Evolutionary conservation across 2,797 vertebrate genomes (phyloP).

Genomic region (Melanotaenia pygmaea): DNA sequence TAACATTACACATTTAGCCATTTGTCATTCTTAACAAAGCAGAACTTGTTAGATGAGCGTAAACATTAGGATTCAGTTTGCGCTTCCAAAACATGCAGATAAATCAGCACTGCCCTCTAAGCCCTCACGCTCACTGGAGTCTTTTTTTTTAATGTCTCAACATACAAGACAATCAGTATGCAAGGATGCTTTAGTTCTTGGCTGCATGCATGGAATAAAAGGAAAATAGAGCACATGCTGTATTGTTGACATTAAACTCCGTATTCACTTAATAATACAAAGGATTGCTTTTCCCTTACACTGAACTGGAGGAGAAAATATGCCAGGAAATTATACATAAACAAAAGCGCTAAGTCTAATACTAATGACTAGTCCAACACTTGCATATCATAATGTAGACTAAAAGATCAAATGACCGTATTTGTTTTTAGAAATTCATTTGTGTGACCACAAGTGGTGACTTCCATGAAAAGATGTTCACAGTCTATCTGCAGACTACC

Average conservation of each 20-base stretch:
- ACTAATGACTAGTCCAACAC: background rate
- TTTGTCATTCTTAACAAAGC: conserved; percentile 66
- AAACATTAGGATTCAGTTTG: conserved; percentile 58
- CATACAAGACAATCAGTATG: conserved; percentile 30
- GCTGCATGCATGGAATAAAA: conserved; percentile 25
- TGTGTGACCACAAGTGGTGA: conserved; percentile 11
- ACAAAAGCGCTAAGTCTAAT: conserved; percentile 4
- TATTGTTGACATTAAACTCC: conserved; percentile 17
- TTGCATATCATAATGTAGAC: background rate
- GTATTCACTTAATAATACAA: conserved; percentile 9
- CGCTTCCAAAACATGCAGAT: conserved; percentile 51
- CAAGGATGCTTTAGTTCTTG: conserved; percentile 29
- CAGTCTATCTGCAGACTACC: conserved; percentile 29
- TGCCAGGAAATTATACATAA: background rate
- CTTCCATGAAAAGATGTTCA: conserved; percentile 27
- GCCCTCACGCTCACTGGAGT: conserved; percentile 12
- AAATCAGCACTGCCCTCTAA: conserved; percentile 41
- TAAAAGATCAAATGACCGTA: background rate
- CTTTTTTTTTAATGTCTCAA: conserved; percentile 31
- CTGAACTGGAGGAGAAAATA: background rate
- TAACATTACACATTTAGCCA: conserved; percentile 61
- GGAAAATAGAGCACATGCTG: conserved; percentile 11
- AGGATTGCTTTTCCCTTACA: background rate
- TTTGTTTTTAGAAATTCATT: background rate
- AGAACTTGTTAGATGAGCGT: conserved; percentile 60